Base-by-base conservation (phyloP, 1,140 invertebrate genomes). In the Laupala kohalensis region DNA sequence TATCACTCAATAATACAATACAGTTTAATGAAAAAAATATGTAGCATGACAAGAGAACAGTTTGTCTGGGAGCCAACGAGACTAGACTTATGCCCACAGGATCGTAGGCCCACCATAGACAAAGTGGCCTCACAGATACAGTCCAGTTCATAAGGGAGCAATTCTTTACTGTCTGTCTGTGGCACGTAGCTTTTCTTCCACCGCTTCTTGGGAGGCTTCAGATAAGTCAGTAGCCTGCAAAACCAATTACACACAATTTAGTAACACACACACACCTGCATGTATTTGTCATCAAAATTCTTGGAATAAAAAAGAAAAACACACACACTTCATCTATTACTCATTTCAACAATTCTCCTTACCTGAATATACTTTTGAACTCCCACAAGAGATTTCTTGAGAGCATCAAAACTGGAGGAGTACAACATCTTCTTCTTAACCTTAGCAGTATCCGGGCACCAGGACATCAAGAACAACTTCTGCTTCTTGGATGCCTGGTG, bases 371-470 rank as follows among this genome's bases (percentile, higher is more conserved):
- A 96, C 85, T 96, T 96, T 84, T 95, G 94, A 77, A 98, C 92
- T 78, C 96, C 96, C 74, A 95, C 92, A 78, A 98, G 85, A 73
- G 95, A 94, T 81, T 96, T 95, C 85, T 96, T 97, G 77, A 98
- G 84, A 76, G 95, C 95, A 83, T 96, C 94, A 79, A 97, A 97
- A 78, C 94, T 96, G 86, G 93, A 92, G 68, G 96, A 96, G 85
- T 98, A 98, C 86, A 98, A 90, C 95, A 98, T 98, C 90, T 98
- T 98, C 92, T 97, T 96, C 87, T 97, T 97, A 72, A 97, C 92
- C 83, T 94, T 95, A 77, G 95, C 94, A 80, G 91, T 94, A 83
- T 98, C 95, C 28, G 96, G 96, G 86, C 94, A 97, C 94, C 93
- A 96, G 78, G 92, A 94, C 94, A 97, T 96, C 79, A 97, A 86